These are phyloP conservation scores for Mimachlamys varia DNA, from an alignment of 2,888 invertebrate species.

Conservation along the genomic window DNA sequence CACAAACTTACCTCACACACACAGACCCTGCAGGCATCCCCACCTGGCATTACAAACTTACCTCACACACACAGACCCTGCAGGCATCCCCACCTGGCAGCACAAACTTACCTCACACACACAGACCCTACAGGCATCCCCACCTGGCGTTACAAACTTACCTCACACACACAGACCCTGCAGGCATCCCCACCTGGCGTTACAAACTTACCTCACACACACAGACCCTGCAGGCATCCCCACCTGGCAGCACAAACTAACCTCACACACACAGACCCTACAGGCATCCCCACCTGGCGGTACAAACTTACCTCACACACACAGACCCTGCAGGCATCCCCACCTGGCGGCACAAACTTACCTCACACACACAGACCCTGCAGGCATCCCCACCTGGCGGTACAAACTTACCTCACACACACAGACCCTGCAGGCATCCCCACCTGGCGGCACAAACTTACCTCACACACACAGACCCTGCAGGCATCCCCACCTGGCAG, in stretches of 20 bases:
- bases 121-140: slow-evolving; percentile 69
- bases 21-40: slow-evolving; percentile 70
- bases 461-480: slow-evolving; percentile 66
- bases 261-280: slow-evolving; percentile 66
- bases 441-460: slow-evolving; percentile 72
- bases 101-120: slow-evolving; percentile 69
- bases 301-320: slow-evolving; percentile 69
- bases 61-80: slow-evolving; percentile 66
- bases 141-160: slow-evolving; percentile 72
- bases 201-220: slow-evolving; percentile 69
- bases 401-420: slow-evolving; percentile 69
- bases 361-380: slow-evolving; percentile 66
- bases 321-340: slow-evolving; percentile 70
- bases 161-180: slow-evolving; percentile 66
- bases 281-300: slow-evolving; percentile 71
- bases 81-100: slow-evolving; percentile 71
- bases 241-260: slow-evolving; percentile 70
- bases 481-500: slow-evolving; percentile 71
- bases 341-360: slow-evolving; percentile 72
- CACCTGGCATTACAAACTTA: slow-evolving; percentile 71
- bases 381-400: slow-evolving; percentile 71
- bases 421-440: slow-evolving; percentile 70
- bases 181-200: slow-evolving; percentile 71
- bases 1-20: slow-evolving; percentile 69
- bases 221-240: slow-evolving; percentile 70